A percentile compares a stretch with the other conserved stretches of the same genome.
These are phyloP conservation scores for Alectoris magna DNA, from an alignment of 2,797 vertebrate species.

Conservation along the genomic window DNA sequence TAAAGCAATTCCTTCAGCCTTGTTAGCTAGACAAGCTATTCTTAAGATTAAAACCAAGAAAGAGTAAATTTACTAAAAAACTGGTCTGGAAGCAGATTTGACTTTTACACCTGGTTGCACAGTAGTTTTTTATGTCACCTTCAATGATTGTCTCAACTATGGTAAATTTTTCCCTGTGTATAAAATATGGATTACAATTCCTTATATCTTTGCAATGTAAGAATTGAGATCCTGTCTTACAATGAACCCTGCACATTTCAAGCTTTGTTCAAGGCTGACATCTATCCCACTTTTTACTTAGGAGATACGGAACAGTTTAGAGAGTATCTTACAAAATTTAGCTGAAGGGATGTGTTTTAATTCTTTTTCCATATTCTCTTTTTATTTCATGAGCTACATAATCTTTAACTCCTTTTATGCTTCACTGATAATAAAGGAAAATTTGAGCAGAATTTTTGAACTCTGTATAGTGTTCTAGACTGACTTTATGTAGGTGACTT, in stretches of 20 bases:
- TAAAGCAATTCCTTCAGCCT: constrained; percentile 7
- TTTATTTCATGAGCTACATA: not conserved
- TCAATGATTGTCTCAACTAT: not conserved
- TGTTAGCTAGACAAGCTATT: not conserved
- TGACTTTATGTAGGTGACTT: constrained; percentile 50
- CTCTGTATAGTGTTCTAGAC: not conserved
- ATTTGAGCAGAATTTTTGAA: constrained; percentile 24
- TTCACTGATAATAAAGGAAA: constrained; percentile 1
- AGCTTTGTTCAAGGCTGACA: not conserved
- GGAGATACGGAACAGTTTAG: not conserved
- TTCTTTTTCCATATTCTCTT: not conserved
- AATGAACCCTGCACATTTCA: not conserved
- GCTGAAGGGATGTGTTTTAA: not conserved
- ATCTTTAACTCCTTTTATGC: constrained; percentile 25
- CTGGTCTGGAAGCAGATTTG: not conserved
- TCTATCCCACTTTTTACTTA: not conserved
- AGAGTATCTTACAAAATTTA: not conserved
- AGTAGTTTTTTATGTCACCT: not conserved
- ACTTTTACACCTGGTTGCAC: not conserved
- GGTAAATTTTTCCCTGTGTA: not conserved
- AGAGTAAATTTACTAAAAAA: not conserved
- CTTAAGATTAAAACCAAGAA: not conserved
- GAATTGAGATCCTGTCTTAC: not conserved
- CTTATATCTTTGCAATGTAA: not conserved
- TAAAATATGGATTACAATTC: not conserved